Conservation (phyloP, 1,140 invertebrate species). For the Mercenaria mercenaria region DNA sequence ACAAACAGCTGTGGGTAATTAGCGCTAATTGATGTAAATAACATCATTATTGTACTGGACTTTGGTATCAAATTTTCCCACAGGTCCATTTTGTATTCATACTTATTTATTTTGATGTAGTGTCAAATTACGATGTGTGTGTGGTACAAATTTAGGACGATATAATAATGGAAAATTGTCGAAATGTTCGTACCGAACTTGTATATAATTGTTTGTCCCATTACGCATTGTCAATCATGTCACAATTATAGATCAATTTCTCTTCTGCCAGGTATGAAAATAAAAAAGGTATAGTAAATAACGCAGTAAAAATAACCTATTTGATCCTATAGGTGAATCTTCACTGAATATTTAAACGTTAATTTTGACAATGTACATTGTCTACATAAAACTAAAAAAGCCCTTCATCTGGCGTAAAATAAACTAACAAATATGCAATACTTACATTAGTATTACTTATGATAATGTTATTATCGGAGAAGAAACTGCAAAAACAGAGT, state of each 20-base stretch:
- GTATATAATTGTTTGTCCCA: not conserved
- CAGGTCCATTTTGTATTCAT: not conserved
- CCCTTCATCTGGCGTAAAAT: too few relatives aligned
- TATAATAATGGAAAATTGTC: not conserved
- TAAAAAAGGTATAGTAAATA: not conserved
- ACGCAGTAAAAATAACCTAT: not conserved
- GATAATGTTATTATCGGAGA: too few relatives aligned
- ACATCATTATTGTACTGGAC: not conserved
- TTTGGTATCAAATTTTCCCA: not conserved
- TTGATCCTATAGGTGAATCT: too few relatives aligned
- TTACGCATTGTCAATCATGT: not conserved
- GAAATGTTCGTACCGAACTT: not conserved
- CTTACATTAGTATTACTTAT: too few relatives aligned
- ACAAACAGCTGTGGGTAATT: slow-evolving; percentile 8
- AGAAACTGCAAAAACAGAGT: too few relatives aligned
- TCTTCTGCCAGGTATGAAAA: not conserved
- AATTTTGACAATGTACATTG: too few relatives aligned
- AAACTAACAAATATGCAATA: too few relatives aligned
- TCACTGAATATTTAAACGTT: too few relatives aligned
- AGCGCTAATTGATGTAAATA: not conserved
- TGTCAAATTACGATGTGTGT: not conserved
- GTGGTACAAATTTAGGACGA: not conserved
- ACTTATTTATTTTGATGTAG: not conserved
- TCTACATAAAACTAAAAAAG: too few relatives aligned
- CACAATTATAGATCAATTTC: not conserved